Base-by-base conservation (phyloP, 2,797 vertebrate species). In the Halcyon leucocephala region DNA sequence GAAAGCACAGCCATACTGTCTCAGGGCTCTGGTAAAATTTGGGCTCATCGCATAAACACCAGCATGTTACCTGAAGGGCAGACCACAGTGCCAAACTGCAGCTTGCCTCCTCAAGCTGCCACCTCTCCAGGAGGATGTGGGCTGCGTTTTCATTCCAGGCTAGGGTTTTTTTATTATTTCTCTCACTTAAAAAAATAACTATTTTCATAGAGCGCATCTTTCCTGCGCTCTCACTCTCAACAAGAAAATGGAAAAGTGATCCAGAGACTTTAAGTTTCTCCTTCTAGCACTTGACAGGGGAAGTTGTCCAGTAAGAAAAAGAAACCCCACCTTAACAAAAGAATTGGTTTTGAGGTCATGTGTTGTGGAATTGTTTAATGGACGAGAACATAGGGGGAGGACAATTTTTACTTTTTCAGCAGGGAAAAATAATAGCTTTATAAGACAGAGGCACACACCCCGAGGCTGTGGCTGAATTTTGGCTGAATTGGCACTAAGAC, bases 21-120 rank as follows among this genome's bases (percentile, higher is more conserved):
- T 4, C 0, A 0, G 51, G 16, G 24, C n/a, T 78, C 28, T 62
- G 22, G 2, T 1, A 25, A 60, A 42, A 55, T 33, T 8, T 17
- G 66, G 57, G 72, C 35, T 76, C 29, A 8, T 10, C 6, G 1
- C 35, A 28, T 6, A 29, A 67, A 48, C 48, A 48, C 15, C 31
- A 24, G 33, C 0, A 0, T 2, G 31, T 16, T 52, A n/a, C 22
- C 55, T 19, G 1, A 48, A 41, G 28, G 48, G 42, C 70, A 76
- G 44, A 57, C 16, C 72, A 57, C 41, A 9, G 29, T 10, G 42
- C 20, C 48, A 73, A 83, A 69, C 0, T 52, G 61, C 76, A 85
- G 72, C 44, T 52, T 80, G 58, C 44, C 39, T 22, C 51, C 62
- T 72, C 44, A 42, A 42, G 57, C 86, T 92, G 49, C 58, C 55